These are phyloP conservation scores for Distichodus sexfasciatus DNA, from an alignment of 2,797 vertebrate genomes.

Conservation along the genomic window DNA sequence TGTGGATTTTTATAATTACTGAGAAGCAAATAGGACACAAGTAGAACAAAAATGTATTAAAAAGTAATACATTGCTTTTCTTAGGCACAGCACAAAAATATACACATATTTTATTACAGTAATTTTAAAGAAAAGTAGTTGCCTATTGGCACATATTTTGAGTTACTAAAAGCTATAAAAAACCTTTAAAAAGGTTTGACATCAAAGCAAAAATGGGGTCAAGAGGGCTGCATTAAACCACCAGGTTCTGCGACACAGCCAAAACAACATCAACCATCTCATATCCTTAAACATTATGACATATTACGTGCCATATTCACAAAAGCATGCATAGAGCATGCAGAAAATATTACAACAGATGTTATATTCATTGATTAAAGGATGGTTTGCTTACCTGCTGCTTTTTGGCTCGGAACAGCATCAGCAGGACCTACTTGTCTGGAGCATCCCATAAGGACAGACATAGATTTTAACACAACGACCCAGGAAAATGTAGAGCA, in stretches of 20 bases:
- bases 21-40: constrained; percentile 10
- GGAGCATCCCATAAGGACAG: background rate
- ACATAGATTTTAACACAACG: background rate
- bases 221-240: constrained; percentile 1
- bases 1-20: background rate
- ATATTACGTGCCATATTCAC: too few species aligned
- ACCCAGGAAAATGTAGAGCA: background rate
- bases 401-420: background rate
- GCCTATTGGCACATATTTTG: too few species aligned
- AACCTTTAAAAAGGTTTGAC: too few species aligned
- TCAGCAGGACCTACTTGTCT: background rate
- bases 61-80: background rate
- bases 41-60: background rate
- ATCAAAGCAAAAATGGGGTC: constrained; percentile 23
- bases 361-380: too few species aligned
- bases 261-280: too few species aligned
- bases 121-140: too few species aligned
- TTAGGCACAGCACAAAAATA: too few species aligned
- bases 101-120: too few species aligned
- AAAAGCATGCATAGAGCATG: background rate
- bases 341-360: too few species aligned
- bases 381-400: constrained; percentile 17
- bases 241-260: constrained; percentile 10
- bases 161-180: too few species aligned
- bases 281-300: too few species aligned